Conservation (phyloP, 2,888 invertebrate genomes). For the Drosophila phalerata region DNA sequence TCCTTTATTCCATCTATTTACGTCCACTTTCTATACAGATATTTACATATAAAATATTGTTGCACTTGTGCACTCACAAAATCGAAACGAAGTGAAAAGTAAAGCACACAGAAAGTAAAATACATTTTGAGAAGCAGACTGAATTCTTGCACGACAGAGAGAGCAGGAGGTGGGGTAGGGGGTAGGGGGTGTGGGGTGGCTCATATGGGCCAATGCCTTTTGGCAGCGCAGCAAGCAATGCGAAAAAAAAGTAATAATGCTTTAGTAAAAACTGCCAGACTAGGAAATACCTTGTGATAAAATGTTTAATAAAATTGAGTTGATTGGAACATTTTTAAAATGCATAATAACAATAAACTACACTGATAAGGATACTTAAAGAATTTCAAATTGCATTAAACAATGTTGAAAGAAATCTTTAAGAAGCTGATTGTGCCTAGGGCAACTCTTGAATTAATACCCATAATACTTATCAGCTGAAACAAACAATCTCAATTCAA, state of each 20-base stretch:
- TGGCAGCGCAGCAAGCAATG: slow-evolving; percentile 46
- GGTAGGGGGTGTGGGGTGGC: neutral
- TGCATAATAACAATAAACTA: neutral
- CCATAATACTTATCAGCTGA: neutral
- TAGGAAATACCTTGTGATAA: slow-evolving; percentile 20
- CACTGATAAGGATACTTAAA: neutral
- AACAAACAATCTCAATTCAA: neutral
- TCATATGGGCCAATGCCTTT: slow-evolving; percentile 75
- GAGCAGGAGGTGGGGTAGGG: neutral
- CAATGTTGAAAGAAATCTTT: neutral
- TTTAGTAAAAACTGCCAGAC: neutral
- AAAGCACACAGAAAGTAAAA: slow-evolving; percentile 49
- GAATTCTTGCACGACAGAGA: slow-evolving; percentile 2
- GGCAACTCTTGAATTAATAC: slow-evolving; percentile 1
- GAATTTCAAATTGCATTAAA: neutral
- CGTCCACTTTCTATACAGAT: neutral
- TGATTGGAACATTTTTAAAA: neutral
- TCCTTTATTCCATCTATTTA: slow-evolving; percentile 5
- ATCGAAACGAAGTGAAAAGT: slow-evolving; percentile 23
- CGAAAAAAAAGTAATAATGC: slow-evolving; percentile 45
- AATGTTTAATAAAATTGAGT: neutral
- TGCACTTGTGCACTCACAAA: slow-evolving; percentile 14
- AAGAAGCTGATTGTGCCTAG: neutral
- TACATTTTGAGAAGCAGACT: slow-evolving; percentile 35
- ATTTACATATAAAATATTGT: slow-evolving; percentile 8